These are phyloP conservation scores for Bungarus multicinctus DNA, from an alignment of 2,113 vertebrate genomes.

Conservation along the genomic window DNA sequence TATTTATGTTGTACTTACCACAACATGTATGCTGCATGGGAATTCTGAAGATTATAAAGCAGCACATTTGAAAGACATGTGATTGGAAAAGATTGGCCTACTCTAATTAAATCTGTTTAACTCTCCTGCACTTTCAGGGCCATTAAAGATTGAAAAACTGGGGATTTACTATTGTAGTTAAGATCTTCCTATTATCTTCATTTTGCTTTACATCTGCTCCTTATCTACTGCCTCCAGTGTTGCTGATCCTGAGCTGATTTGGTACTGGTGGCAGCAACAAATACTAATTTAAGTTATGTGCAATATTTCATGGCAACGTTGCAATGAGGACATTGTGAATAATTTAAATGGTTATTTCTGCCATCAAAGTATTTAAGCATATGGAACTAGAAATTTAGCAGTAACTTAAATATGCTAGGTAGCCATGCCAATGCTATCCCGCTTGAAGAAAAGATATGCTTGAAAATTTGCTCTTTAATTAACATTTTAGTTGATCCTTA, in stretches of 20 bases:
- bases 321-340: background rate
- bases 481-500: background rate
- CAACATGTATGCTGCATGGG: background rate
- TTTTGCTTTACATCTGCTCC: background rate
- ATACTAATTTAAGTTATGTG: background rate
- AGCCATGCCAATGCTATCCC: background rate
- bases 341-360: background rate
- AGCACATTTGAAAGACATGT: background rate
- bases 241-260: background rate
- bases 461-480: background rate
- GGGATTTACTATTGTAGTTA: background rate
- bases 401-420: background rate
- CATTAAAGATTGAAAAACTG: background rate
- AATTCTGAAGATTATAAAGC: background rate
- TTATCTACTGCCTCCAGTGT: background rate
- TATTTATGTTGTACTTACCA: background rate
- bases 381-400: background rate
- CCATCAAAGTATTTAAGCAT: background rate
- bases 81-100: background rate
- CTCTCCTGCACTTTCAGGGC: background rate
- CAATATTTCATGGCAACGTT: background rate
- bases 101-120: background rate
- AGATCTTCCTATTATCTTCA: background rate
- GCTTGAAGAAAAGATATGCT: background rate
- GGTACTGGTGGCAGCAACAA: background rate